Percentiles rank a stretch among this genome's conserved stretches.
These are phyloP conservation scores for Oscheius onirici DNA, from an alignment of 2,888 invertebrate species.

Conservation along the genomic window DNA sequence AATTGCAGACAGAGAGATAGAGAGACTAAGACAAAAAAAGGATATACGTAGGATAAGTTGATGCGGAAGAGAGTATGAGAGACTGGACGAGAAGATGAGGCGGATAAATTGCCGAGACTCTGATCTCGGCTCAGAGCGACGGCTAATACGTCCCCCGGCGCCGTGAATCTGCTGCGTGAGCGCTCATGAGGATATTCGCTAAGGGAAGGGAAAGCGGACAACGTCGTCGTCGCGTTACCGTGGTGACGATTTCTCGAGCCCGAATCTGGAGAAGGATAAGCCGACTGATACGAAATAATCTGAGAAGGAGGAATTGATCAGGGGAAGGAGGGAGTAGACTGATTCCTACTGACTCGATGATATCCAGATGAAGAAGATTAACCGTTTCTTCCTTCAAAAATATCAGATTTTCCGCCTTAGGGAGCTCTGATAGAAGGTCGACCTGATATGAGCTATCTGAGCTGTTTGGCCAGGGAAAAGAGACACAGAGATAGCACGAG, in stretches of 20 bases:
- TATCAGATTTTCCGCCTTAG: too few relatives aligned
- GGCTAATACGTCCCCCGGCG: slow-evolving; percentile 10
- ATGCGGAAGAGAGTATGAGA: background rate
- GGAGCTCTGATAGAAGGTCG: background rate
- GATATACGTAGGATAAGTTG: background rate
- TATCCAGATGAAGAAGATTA: too few relatives aligned
- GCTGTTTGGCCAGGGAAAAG: slow-evolving; percentile 17
- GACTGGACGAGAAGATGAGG: too few relatives aligned
- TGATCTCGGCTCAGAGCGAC: background rate
- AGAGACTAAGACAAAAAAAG: background rate
- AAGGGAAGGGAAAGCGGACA: background rate
- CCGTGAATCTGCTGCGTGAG: background rate
- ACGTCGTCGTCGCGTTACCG: background rate
- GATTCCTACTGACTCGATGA: too few relatives aligned
- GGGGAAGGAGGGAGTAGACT: too few relatives aligned
- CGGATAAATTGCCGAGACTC: too few relatives aligned
- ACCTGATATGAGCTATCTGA: slow-evolving; percentile 26
- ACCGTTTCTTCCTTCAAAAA: too few relatives aligned
- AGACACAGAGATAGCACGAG: background rate
- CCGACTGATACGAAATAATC: too few relatives aligned
- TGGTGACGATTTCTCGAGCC: too few relatives aligned
- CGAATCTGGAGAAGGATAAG: too few relatives aligned
- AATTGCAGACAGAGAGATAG: slow-evolving; percentile 6
- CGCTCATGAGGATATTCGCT: slow-evolving; percentile 15
- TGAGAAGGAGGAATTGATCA: too few relatives aligned